phyloP scores from a whole-genome alignment of 2,113 vertebrate species.

The Gila orcuttii region DNA sequence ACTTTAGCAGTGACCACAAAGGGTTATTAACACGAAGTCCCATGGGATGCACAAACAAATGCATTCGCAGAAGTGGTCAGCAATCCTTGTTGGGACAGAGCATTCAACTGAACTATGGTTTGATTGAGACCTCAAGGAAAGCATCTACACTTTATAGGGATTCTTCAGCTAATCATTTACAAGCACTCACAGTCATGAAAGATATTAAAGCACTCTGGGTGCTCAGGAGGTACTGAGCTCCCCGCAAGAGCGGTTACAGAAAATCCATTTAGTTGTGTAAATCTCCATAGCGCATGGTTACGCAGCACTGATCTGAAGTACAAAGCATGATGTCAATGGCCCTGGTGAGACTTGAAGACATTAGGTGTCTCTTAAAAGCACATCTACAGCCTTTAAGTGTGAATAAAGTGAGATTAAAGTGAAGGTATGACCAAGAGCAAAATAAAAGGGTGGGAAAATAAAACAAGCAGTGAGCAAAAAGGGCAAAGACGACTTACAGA shows the following conservation, averaged over 20 bases:
- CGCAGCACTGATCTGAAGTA: constrained; percentile 7
- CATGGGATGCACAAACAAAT: background rate
- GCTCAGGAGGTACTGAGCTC: background rate
- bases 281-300: constrained; percentile 13
- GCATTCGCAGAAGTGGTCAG: background rate
- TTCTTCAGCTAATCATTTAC: constrained; percentile 19
- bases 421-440: background rate
- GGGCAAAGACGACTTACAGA: constrained; percentile 67
- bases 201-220: background rate
- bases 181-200: constrained; percentile 12
- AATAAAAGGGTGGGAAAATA: background rate
- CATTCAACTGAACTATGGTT: constrained; percentile 6
- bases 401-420: constrained; percentile 13
- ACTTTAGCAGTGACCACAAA: constrained; percentile 18
- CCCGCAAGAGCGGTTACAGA: constrained; percentile 11
- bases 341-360: constrained; percentile 16
- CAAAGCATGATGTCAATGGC: constrained; percentile 17
- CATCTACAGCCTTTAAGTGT: background rate
- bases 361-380: constrained; percentile 5
- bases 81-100: background rate
- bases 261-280: constrained; percentile 23
- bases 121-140: constrained; percentile 18
- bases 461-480: background rate
- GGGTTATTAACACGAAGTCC: constrained; percentile 3
- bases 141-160: constrained; percentile 5